A percentile compares a stretch with the other conserved stretches of the same genome.
phyloP scores from a whole-genome alignment of 2,113 vertebrate genomes.

The Potamarius usumacintae region DNA sequence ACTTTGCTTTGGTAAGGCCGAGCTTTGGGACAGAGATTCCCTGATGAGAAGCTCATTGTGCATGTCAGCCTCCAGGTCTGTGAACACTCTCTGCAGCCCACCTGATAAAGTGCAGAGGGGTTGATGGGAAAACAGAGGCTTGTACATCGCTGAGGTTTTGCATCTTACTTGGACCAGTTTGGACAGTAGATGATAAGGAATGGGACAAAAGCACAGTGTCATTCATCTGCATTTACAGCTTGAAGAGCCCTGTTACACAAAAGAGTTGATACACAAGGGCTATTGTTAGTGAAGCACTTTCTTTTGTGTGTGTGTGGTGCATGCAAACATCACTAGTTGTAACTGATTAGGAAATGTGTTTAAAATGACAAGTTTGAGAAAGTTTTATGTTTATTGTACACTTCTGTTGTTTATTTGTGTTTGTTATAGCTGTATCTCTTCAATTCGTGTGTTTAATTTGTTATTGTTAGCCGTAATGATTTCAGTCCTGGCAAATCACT shows the following conservation, averaged over 20 bases:
- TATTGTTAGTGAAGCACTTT: background rate
- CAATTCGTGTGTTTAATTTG: slow-evolving; percentile 2
- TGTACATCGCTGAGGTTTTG: slow-evolving; percentile 51
- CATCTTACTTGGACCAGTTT: slow-evolving; percentile 29
- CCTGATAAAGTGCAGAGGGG: slow-evolving; percentile 81
- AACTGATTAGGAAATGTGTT: background rate
- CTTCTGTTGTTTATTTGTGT: background rate
- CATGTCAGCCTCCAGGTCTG: slow-evolving; percentile 77
- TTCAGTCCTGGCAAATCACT: slow-evolving; percentile 1
- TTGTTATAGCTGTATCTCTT: background rate
- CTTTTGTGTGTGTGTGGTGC: background rate
- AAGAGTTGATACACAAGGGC: slow-evolving; percentile 36
- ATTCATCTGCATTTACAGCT: slow-evolving; percentile 40
- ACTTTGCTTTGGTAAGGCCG: slow-evolving; percentile 52
- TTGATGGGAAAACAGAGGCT: slow-evolving; percentile 70
- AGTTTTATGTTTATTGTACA: background rate
- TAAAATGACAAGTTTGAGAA: background rate
- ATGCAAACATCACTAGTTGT: background rate
- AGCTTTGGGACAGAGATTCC: slow-evolving; percentile 26
- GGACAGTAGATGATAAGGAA: slow-evolving; percentile 59
- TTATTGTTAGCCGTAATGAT: background rate
- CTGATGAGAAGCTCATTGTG: slow-evolving; percentile 58
- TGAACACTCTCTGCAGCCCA: slow-evolving; percentile 68
- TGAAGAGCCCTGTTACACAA: slow-evolving; percentile 36
- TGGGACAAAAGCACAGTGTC: slow-evolving; percentile 31